Percentiles rank a stretch among this genome's conserved stretches.
These are phyloP conservation scores for Tupaia chinensis DNA, from an alignment of 2,113 vertebrate species.

Conservation along the genomic window DNA sequence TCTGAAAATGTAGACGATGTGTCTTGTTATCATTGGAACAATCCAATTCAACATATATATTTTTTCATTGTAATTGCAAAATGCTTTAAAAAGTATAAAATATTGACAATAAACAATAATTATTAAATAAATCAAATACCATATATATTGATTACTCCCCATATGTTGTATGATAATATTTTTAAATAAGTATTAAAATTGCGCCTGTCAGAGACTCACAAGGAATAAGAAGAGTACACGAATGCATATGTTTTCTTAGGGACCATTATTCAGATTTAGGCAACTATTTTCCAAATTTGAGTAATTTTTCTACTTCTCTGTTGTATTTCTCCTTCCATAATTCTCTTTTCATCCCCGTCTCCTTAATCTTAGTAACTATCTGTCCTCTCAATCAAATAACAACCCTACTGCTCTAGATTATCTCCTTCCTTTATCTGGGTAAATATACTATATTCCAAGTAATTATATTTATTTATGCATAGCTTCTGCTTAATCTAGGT, in stretches of 20 bases:
- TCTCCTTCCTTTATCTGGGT: conserved; percentile 60
- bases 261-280: conserved; percentile 26
- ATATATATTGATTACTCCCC: not conserved
- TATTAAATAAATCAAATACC: conserved; percentile 25
- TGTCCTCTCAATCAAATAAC: conserved; percentile 54
- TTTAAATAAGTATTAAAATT: not conserved
- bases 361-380: conserved; percentile 40
- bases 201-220: not conserved
- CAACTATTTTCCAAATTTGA: conserved; percentile 31
- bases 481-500: not conserved
- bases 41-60: not conserved
- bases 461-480: conserved; percentile 53
- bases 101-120: not conserved
- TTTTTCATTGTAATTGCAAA: not conserved
- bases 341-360: not conserved
- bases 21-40: not conserved
- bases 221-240: not conserved
- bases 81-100: not conserved
- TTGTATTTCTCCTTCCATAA: conserved; percentile 38
- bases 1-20: not conserved
- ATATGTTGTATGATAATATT: not conserved
- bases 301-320: not conserved
- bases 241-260: not conserved
- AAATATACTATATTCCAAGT: conserved; percentile 34
- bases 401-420: conserved; percentile 4